Evolutionary conservation across 2,888 invertebrate species (phyloP), one percentile per base, ranked within the genome.

Genomic region (Drosophila incognita): DNA sequence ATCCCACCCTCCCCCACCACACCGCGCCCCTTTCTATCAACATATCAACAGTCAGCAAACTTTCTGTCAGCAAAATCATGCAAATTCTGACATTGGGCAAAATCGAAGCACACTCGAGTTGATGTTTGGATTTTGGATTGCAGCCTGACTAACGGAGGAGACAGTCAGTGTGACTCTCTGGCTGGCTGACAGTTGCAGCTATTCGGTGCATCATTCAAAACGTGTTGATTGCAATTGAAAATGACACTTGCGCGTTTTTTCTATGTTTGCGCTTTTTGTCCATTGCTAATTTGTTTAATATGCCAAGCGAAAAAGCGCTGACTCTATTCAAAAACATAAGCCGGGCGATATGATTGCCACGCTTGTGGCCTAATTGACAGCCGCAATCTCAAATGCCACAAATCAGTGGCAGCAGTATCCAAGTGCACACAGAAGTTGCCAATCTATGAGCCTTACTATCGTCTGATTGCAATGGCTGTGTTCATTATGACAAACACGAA

Each of bases 41-140:
- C 83, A 65, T 87, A 87, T 87, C 87, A 86, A 72, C 81, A 74
- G 74, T 79, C 79, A 69, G 69, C 73, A 83, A 88, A 86, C 70
- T 81, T 79, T 76, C 86, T 79, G 89, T 84, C 83, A 88, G 87
- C 87, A 88, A 83, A 87, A 82, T 87, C 80, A 87, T 76, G 82
- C 70, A 76, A 84, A 84, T 81, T 86, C 76, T 86, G 74, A 74
- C 81, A 76, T 75, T 73, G 61, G 65, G 51, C 59, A 42, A 38
- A 58, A 48, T 53, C 40, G 40, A 33, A 24, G 35, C 49, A 48
- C 36, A 42, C 51, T 80, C 64, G 65, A 80, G 81, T 69, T 57
- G 18, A 46, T 7, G 35, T 13, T 7, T 51, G 21, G 8, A 24
- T 24, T 13, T 4, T 8, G 15, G 46, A 4, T 33, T 69, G 56